A percentile compares a stretch with the other conserved stretches of the same genome.
Conservation (phyloP, 2,113 vertebrate species). For the Pagrus major region DNA sequence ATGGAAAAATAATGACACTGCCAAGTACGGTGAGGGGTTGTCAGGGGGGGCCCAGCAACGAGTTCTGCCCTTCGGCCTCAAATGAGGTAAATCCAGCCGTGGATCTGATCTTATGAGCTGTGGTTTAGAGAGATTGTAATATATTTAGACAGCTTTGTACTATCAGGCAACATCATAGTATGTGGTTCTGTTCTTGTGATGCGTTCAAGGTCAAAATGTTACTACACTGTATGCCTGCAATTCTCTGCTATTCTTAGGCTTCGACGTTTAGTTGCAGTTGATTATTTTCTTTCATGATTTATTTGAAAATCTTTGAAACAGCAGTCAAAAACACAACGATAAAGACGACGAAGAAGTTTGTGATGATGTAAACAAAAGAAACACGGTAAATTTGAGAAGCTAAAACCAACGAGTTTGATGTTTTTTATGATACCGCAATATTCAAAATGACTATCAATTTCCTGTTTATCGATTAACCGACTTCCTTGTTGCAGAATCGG, state of each 20-base stretch:
- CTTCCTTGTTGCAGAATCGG: neutral
- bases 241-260: too few relatives aligned
- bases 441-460: neutral
- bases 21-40: neutral
- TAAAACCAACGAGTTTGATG: neutral
- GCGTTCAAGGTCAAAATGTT: neutral
- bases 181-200: neutral
- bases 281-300: too few relatives aligned
- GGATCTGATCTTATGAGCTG: neutral
- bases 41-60: neutral
- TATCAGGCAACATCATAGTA: neutral
- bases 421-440: neutral
- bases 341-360: neutral
- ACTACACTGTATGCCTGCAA: too few relatives aligned
- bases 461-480: neutral
- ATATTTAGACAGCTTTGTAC: neutral
- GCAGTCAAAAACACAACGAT: too few relatives aligned
- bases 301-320: too few relatives aligned
- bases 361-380: neutral
- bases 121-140: neutral
- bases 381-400: neutral
- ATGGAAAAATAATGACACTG: neutral
- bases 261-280: too few relatives aligned
- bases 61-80: neutral
- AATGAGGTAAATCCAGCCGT: neutral